Base-by-base conservation (phyloP, 1,140 invertebrate species). In the Drosophila paulistorum region DNA sequence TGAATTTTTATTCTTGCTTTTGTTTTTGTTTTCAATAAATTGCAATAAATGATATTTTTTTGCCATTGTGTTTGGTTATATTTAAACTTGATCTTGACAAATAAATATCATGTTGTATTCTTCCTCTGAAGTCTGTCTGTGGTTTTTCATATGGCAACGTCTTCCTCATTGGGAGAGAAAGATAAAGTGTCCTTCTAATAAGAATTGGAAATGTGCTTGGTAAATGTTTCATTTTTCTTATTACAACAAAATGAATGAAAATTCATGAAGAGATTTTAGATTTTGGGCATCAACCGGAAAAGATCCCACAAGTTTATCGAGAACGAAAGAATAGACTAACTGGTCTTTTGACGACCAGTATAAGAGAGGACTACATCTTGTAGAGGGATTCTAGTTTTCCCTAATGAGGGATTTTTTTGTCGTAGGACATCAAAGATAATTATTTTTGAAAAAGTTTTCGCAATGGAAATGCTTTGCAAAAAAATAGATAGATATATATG, bases 41-140 rank as follows among this genome's bases (percentile, higher is more conserved):
- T 90, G 67, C 74, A 85, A 81, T 90, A 85, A 90, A 90, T 90
- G 75, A 86, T 90, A 86, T 85, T 65, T 73, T 70, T 62, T 69
- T 87, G 68, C 68, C 82, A 68, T 82, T 85, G 61, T 57, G 67
- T 68, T 72, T 65, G 65, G 55, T 86, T 78, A 66, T 76, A 66
- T 80, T 73, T 83, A 66, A 69, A 76, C 81, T 83, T 71, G 70
- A 89, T 84, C 81, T 78, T 79, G 84, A 70, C 79, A 72, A 79
- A 77, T 90, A 90, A 20, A 51, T 23, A 7, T 17, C 17, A 23
- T 51, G 6, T 51, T 51, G 79, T 65, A 70, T 68, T 74, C 67
- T 68, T 71, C 30, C 41, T 65, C 35, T 77, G 64, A 60, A 57
- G 37, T 68, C 55, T 62, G 17, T 23, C 45, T 9, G 17, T 60